Evolutionary conservation across 2,113 vertebrate genomes (phyloP).

Genomic region (Cyphomyrus discorhynchus): DNA sequence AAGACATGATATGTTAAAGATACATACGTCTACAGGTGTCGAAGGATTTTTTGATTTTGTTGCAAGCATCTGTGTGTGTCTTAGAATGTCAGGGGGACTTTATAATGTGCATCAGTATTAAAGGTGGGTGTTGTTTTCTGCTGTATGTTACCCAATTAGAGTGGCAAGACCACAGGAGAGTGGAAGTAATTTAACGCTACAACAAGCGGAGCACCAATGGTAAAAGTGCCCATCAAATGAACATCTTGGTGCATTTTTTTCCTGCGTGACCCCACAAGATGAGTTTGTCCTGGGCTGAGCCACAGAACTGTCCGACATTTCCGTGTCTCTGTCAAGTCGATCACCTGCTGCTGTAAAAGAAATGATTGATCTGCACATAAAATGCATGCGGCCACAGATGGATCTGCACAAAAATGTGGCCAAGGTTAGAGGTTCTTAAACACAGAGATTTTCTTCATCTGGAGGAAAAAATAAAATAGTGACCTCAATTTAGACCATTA

Average conservation of each 20-base stretch:
- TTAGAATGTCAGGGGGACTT: slow-evolving; percentile 2
- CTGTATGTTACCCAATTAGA: slow-evolving; percentile 48
- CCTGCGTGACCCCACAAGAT: neutral
- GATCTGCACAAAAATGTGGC: neutral
- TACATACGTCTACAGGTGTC: neutral
- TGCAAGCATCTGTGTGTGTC: slow-evolving; percentile 20
- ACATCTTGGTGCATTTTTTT: neutral
- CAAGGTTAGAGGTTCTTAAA: neutral
- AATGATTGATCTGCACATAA: neutral
- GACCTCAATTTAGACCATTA: neutral
- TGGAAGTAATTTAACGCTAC: slow-evolving; percentile 33
- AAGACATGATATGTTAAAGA: neutral
- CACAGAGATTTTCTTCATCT: neutral
- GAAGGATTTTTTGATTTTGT: neutral
- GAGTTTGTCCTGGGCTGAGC: neutral
- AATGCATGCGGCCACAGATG: neutral
- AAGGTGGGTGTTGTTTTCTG: slow-evolving; percentile 42
- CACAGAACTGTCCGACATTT: neutral
- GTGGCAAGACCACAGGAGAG: slow-evolving; percentile 42
- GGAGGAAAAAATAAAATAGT: neutral
- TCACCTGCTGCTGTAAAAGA: slow-evolving; percentile 14
- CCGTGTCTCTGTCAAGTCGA: neutral
- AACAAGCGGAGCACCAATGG: slow-evolving; percentile 3
- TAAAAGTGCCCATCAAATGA: slow-evolving; percentile 10
- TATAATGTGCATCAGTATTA: slow-evolving; percentile 33